Base-by-base conservation (phyloP, 2,888 invertebrate genomes). In the Suillia variegata region DNA sequence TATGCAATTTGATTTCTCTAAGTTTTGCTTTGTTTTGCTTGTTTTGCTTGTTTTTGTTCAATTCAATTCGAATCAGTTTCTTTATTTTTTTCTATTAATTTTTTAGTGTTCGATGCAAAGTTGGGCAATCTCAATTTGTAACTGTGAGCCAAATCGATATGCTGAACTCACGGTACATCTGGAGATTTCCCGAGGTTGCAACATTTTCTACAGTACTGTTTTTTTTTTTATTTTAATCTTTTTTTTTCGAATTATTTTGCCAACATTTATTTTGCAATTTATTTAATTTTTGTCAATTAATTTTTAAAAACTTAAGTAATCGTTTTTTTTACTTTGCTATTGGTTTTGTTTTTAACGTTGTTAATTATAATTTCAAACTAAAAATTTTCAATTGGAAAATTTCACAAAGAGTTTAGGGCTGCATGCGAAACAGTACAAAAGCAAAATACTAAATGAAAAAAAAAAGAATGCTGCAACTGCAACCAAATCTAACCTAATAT, bases 81-180 rank as follows among this genome's bases (percentile, higher is more conserved):
- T 31, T 31, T 31, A 31, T 8, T 31, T 8, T 31, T 31, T 31
- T 31, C 31, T 31, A 12, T 38, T n/a, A 38, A 38, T 26, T 12
- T 48, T 22, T 24, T 26, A 50, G 15, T 45, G 58, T 42, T 58
- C 64, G 67, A 70, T 79, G 78, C 84, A 82, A 84, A 85, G 86
- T 88, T 86, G 88, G 88, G 87, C 91, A 96, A 96, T 96, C 95
- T 96, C 96, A 95, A 93, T 91, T 92, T 93, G 95, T 96, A 95
- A 95, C 93, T 93, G 93, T 94, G 95, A 93, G 94, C 87, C 85
- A 84, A 73, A 76, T 80, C 76, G 69, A 67, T 74, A 73, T 70
- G 62, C 74, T 70, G 78, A 78, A 75, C 79, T 79, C 82, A 82
- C 81, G 79, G 80, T 82, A 76, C 82, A 80, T 75, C 73, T 77